These are phyloP conservation scores for Myiozetetes cayanensis DNA, from an alignment of 2,113 vertebrate genomes.

Conservation along the genomic window DNA sequence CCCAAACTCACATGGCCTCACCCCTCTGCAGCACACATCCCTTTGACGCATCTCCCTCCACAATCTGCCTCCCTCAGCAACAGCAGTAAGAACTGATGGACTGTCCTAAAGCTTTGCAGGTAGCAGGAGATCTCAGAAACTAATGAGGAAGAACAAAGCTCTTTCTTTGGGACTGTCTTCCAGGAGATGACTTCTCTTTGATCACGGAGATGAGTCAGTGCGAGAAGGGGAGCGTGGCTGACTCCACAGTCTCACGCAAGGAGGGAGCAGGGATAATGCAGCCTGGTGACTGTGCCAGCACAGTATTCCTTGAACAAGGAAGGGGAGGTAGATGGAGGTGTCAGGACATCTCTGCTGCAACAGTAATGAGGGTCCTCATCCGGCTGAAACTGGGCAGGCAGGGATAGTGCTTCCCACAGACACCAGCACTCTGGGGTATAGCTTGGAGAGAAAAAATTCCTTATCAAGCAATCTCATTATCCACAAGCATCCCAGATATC, in stretches of 20 bases:
- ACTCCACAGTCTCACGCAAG: background rate
- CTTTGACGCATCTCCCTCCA: background rate
- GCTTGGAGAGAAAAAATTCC: background rate
- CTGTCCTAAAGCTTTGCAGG: background rate
- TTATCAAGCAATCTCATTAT: background rate
- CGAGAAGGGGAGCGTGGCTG: background rate
- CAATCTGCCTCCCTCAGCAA: background rate
- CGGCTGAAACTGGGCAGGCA: background rate
- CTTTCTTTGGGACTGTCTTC: background rate
- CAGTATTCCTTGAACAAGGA: background rate
- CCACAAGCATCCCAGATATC: background rate
- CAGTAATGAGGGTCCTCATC: background rate
- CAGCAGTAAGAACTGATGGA: background rate
- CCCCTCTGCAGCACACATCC: background rate
- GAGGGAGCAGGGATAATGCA: background rate
- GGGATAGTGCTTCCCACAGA: background rate
- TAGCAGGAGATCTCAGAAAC: background rate
- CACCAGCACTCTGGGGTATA: fast-evolving
- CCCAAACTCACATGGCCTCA: background rate
- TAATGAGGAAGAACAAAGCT: conserved; percentile 16
- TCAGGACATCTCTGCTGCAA: background rate
- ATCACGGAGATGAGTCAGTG: conserved; percentile 3
- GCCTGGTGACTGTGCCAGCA: background rate
- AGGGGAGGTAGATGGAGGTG: background rate
- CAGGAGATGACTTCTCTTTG: conserved; percentile 20